Conservation (phyloP, 2,888 invertebrate species). For the Iphiclides podalirius region DNA sequence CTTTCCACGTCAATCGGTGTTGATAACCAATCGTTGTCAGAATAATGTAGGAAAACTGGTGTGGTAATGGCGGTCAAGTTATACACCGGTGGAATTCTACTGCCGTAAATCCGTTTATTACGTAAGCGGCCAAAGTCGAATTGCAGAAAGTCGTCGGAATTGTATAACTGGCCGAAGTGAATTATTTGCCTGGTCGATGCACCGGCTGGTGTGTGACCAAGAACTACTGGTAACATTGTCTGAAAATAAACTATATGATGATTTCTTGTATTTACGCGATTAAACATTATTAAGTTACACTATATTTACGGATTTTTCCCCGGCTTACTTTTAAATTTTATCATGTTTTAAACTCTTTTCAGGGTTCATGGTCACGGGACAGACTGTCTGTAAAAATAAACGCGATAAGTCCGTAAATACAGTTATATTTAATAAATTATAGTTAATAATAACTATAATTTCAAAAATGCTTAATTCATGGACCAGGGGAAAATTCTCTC, state of each 20-base stretch:
- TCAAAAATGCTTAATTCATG: no score
- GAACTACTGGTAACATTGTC: slow-evolving; percentile 73
- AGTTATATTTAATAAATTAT: no score
- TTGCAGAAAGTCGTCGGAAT: slow-evolving; percentile 66
- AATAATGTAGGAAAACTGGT: slow-evolving; percentile 74
- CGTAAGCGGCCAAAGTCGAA: slow-evolving; percentile 69
- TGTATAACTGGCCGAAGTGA: slow-evolving; percentile 72
- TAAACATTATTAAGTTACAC: no score
- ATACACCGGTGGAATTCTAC: slow-evolving; percentile 71
- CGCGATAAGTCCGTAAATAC: no score
- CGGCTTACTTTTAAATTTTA: no score
- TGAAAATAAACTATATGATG: slow-evolving; percentile 31
- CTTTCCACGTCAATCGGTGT: slow-evolving; percentile 63
- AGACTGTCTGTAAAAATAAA: no score
- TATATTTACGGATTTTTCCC: no score
- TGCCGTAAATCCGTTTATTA: slow-evolving; percentile 69
- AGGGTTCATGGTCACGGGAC: no score
- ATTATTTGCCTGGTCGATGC: slow-evolving; percentile 71
- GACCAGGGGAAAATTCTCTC: no score
- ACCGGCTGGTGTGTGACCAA: slow-evolving; percentile 75
- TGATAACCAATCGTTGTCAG: slow-evolving; percentile 75
- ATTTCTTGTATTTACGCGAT: no score
- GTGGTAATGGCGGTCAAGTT: slow-evolving; percentile 62
- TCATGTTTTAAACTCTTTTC: no score
- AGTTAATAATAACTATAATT: no score